Evolutionary conservation across 2,797 vertebrate species (phyloP).

Genomic region (Diplodus sargus): DNA sequence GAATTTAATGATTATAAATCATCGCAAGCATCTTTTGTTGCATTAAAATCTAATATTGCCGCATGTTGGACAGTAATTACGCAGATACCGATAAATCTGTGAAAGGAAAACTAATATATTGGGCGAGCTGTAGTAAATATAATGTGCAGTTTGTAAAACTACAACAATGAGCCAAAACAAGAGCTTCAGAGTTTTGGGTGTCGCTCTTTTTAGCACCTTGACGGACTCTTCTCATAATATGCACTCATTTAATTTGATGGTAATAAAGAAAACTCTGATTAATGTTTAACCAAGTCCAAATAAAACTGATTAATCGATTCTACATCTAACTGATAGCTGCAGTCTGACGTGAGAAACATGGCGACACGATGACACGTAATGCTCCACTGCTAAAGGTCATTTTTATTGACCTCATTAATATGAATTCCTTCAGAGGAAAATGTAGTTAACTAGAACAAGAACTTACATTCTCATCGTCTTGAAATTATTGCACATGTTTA

Average conservation of each 20-base stretch:
- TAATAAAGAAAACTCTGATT: background rate
- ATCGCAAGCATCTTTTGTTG: no score
- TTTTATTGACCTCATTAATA: background rate
- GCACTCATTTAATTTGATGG: background rate
- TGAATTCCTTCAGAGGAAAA: background rate
- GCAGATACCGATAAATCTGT: no score
- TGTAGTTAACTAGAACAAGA: background rate
- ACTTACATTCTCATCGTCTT: constrained; percentile 6
- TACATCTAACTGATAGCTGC: background rate
- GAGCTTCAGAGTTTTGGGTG: accelerated
- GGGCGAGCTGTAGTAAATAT: no score
- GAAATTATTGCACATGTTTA: constrained; percentile 13
- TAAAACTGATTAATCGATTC: background rate
- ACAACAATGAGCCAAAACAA: background rate
- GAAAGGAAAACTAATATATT: no score
- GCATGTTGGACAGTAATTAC: no score
- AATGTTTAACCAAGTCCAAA: background rate
- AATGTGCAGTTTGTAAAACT: no score
- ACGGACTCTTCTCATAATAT: background rate
- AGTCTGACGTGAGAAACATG: background rate
- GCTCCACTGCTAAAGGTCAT: background rate
- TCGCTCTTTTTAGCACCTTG: background rate
- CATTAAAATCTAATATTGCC: no score
- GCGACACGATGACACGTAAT: accelerated
- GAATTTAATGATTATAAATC: no score